These are phyloP conservation scores for Brachirus orientalis DNA, from an alignment of 2,113 vertebrate genomes.

Conservation along the genomic window DNA sequence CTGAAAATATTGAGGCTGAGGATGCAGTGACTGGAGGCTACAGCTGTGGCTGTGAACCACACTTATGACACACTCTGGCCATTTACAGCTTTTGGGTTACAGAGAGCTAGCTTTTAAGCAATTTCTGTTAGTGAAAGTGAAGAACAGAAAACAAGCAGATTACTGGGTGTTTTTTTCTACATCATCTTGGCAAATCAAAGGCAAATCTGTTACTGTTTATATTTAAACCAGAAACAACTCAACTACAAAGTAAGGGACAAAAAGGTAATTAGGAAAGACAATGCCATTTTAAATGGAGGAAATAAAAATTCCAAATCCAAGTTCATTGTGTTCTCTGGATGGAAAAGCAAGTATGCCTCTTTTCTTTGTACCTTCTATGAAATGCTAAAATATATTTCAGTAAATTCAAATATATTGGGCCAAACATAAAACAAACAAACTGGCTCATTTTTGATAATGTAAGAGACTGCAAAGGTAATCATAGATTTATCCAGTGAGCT, in stretches of 20 bases:
- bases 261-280: background rate
- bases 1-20: slow-evolving; percentile 63
- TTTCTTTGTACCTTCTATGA: background rate
- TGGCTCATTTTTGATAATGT: slow-evolving; percentile 48
- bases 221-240: no score
- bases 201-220: no score
- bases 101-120: slow-evolving; percentile 3
- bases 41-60: slow-evolving; percentile 43
- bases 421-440: slow-evolving; percentile 38
- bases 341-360: no score
- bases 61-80: slow-evolving; percentile 9
- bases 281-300: background rate
- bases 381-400: background rate
- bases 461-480: slow-evolving; percentile 47
- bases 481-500: slow-evolving; percentile 46
- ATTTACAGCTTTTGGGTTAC: slow-evolving; percentile 2
- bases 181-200: no score
- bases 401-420: slow-evolving; percentile 11
- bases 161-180: no score
- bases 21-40: slow-evolving; percentile 45
- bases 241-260: background rate
- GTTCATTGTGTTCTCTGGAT: no score
- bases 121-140: slow-evolving; percentile 8
- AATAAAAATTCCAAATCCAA: no score
- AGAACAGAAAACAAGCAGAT: background rate